Evolutionary conservation across 2,113 vertebrate species (phyloP), one percentile per base, ranked within the genome.

Genomic region (Gymnobelideus leadbeateri): DNA sequence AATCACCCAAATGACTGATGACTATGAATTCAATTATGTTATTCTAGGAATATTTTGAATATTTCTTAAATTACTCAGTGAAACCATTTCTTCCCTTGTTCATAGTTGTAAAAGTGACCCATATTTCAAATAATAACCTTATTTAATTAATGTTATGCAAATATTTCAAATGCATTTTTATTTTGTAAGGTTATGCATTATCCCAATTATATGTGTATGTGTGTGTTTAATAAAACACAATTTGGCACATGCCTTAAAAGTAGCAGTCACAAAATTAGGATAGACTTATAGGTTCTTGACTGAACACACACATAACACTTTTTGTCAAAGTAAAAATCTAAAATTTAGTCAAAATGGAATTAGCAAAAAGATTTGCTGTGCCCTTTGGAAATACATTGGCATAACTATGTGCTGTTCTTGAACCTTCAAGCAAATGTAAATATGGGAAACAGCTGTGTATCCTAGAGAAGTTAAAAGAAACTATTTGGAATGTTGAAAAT

Each of bases 401-500:
- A 90, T 14, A 95, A 90, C 2, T 54, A 0, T 14, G 26, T 84
- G 7, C 1, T 89, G 14, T 89, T 89, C 26, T 61, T 94, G n/a
- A 90, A 94, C 6, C n/a, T 57, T 92, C 49, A 93, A 92, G 9
- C 21, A 92, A 91, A 57, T 92, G 8, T 57, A 93, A 95, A 90
- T 90, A 77, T 50, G 11, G 89, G 0, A 5, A 94, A 91, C 0
- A 90, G n/a, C 8, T 94, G 25, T 54, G 7, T 93, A 51, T 94
- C 46, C 49, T 54, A 95, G 3, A 51, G 93, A 94, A 26, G 3
- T 0, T 51, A 16, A 0, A 89, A 93, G 37, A 47, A 89, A 24
- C 7, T 47, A 0, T 77, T 90, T 57, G 52, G 6, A 91, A 92
- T 90, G 51, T 61, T 52, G 37, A 91, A 68, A 77, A 90, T 52